Conservation (phyloP, 2,797 vertebrate species). For the Paratrypauchen microcephalus region DNA sequence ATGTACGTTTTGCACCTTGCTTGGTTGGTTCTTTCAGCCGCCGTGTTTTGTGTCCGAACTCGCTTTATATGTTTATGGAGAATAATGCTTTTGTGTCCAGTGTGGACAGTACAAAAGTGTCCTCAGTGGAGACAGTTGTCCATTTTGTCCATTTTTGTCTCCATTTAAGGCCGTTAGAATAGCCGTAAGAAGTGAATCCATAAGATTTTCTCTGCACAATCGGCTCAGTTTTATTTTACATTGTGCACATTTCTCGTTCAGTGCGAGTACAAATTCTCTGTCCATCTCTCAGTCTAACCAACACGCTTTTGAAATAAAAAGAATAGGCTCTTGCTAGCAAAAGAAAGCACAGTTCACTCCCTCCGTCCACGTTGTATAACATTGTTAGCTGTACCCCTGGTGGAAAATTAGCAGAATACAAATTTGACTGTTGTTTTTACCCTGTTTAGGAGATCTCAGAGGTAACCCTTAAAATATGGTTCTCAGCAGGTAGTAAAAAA, state of each 20-base stretch:
- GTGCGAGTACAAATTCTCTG: slow-evolving; percentile 50
- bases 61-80: background rate
- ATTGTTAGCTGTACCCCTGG: background rate
- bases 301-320: slow-evolving; percentile 39
- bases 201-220: slow-evolving; percentile 7
- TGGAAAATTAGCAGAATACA: background rate
- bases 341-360: slow-evolving; percentile 44
- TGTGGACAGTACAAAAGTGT: slow-evolving; percentile 33
- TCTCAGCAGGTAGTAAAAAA: background rate
- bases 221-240: slow-evolving; percentile 39
- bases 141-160: slow-evolving; percentile 14
- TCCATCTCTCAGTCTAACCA: slow-evolving; percentile 24
- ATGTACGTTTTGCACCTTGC: slow-evolving; percentile 78
- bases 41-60: background rate
- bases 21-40: slow-evolving; percentile 41
- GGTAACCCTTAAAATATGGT: slow-evolving; percentile 25
- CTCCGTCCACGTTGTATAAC: background rate
- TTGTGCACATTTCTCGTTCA: slow-evolving; percentile 64
- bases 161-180: slow-evolving; percentile 62
- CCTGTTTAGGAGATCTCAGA: slow-evolving; percentile 48
- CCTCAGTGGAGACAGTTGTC: slow-evolving; percentile 39
- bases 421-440: background rate
- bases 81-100: background rate
- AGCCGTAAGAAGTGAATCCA: slow-evolving; percentile 22
- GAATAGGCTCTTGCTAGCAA: slow-evolving; percentile 58